These are phyloP conservation scores for Nothobranchius kuhntae DNA, from an alignment of 2,113 vertebrate genomes.

Conservation along the genomic window DNA sequence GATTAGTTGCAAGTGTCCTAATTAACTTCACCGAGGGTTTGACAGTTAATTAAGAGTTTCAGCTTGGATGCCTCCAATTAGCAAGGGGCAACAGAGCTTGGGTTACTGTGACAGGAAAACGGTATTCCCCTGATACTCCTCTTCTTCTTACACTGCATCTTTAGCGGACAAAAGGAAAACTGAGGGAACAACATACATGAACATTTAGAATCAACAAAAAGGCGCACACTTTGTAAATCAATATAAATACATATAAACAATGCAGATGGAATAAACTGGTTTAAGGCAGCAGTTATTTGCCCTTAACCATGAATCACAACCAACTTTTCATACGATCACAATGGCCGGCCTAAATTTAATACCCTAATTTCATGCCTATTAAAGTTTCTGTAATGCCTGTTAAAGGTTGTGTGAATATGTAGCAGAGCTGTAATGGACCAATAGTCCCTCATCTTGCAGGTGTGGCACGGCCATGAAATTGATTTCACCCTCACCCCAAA, in stretches of 20 bases:
- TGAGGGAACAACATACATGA: not conserved
- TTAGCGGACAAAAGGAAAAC: slow-evolving; percentile 44
- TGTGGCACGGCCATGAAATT: slow-evolving; percentile 57
- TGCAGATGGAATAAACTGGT: slow-evolving; percentile 3
- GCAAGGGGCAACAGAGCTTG: slow-evolving; percentile 71
- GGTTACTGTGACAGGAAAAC: slow-evolving; percentile 70
- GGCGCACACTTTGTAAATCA: not conserved
- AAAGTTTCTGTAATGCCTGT: slow-evolving; percentile 26
- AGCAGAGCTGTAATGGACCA: slow-evolving; percentile 36
- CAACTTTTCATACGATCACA: slow-evolving; percentile 15
- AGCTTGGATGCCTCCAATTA: slow-evolving; percentile 84
- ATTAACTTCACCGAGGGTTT: slow-evolving; percentile 83
- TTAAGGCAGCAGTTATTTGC: slow-evolving; percentile 2
- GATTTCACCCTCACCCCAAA: slow-evolving; percentile 64
- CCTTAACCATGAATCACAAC: slow-evolving; percentile 3
- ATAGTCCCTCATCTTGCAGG: slow-evolving; percentile 24
- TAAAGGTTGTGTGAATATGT: slow-evolving; percentile 54
- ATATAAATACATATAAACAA: not conserved
- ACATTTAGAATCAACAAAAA: slow-evolving; percentile 1
- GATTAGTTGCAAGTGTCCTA: slow-evolving; percentile 81
- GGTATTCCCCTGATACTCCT: slow-evolving; percentile 67
- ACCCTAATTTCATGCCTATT: slow-evolving; percentile 41
- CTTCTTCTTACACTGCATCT: slow-evolving; percentile 35
- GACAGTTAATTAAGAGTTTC: slow-evolving; percentile 87
- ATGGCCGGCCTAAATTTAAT: not conserved